Evolutionary conservation across 2,888 invertebrate species (phyloP).

Genomic region (Villa cingulata): DNA sequence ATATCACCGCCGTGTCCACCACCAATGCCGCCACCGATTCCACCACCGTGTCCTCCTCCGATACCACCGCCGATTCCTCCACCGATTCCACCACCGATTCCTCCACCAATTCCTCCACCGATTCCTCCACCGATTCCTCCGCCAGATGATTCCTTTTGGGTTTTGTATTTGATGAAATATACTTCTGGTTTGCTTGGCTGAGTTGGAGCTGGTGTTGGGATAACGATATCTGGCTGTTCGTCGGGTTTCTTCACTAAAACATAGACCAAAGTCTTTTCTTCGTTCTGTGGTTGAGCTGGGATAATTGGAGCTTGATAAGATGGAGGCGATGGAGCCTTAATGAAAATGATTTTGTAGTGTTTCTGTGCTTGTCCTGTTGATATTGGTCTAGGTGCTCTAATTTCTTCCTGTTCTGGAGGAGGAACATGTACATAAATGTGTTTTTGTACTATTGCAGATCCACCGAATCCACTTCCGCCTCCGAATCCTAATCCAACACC

Average conservation of each 20-base stretch:
- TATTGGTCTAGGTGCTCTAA: conserved; percentile 45
- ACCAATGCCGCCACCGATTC: conserved; percentile 13
- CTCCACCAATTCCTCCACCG: conserved; percentile 19
- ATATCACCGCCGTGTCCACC: conserved; percentile 17
- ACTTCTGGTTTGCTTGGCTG: conserved; percentile 82
- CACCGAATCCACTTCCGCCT: conserved; percentile 28
- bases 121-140: conserved; percentile 19
- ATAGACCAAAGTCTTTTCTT: conserved; percentile 79
- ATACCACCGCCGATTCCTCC: conserved; percentile 9
- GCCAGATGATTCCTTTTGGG: conserved; percentile 30
- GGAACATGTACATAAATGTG: conserved; percentile 85
- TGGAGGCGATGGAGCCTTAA: conserved; percentile 77
- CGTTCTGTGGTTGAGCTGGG: conserved; percentile 66
- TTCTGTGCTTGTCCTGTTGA: conserved; percentile 64
- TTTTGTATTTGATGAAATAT: conserved; percentile 57
- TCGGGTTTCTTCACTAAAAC: conserved; percentile 81
- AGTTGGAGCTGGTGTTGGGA: conserved; percentile 65
- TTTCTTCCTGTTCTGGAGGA: conserved; percentile 70
- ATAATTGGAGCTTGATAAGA: conserved; percentile 71
- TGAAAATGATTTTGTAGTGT: conserved; percentile 87
- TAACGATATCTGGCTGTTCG: conserved; percentile 65
- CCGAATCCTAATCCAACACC: conserved; percentile 20
- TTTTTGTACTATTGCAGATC: conserved; percentile 53
- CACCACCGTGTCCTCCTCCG: not conserved
- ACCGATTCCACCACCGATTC: conserved; percentile 22